Evolutionary conservation across 2,888 invertebrate species (phyloP).

Genomic region (Pseudococcus viburni): DNA sequence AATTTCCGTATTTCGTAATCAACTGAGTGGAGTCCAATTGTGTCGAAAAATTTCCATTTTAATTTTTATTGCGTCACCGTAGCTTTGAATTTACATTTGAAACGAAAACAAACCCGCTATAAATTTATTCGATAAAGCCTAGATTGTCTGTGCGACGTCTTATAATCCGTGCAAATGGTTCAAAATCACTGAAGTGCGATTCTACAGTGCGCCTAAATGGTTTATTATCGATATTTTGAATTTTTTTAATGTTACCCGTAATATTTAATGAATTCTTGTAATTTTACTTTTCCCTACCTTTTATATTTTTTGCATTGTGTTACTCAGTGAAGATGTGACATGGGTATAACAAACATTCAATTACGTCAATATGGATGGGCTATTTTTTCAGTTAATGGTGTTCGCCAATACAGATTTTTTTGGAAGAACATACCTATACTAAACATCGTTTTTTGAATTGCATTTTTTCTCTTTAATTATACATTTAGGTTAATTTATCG

Average conservation of each 20-base stretch:
- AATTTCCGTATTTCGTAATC: neutral
- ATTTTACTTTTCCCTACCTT: conserved; percentile 59
- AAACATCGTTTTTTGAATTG: conserved; percentile 56
- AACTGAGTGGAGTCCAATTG: neutral
- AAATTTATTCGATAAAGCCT: neutral
- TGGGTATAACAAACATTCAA: conserved; percentile 59
- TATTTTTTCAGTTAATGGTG: conserved; percentile 55
- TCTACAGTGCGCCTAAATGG: neutral
- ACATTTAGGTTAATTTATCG: conserved; percentile 48
- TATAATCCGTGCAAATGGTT: neutral
- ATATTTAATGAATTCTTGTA: conserved; percentile 41
- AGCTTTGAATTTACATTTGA: neutral
- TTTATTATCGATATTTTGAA: conserved; percentile 2
- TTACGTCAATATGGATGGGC: conserved; percentile 60
- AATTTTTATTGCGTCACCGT: neutral
- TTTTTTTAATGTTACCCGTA: conserved; percentile 55
- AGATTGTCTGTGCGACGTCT: neutral
- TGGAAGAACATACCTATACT: conserved; percentile 58
- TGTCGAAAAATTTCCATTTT: neutral
- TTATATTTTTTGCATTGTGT: conserved; percentile 56
- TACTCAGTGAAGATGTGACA: conserved; percentile 63
- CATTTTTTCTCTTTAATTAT: conserved; percentile 53
- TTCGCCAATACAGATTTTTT: conserved; percentile 56
- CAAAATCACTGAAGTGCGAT: neutral
- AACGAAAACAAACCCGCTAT: neutral